Conservation (phyloP, 2,888 invertebrate species). For the Griposia aprilina region DNA sequence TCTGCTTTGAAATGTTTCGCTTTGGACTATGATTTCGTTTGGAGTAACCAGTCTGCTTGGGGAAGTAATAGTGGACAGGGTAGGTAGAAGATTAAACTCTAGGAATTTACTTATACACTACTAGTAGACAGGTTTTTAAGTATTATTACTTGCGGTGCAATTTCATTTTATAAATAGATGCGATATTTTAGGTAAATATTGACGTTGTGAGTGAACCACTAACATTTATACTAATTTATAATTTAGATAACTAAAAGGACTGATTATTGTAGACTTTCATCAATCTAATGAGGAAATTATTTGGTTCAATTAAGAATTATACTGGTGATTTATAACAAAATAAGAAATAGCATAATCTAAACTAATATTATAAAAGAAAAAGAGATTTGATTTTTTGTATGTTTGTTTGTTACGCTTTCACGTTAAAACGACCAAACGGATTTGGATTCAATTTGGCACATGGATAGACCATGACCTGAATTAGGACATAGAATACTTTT, state of each 20-base stretch:
- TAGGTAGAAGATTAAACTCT: background rate
- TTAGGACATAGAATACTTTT: too few species aligned
- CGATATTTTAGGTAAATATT: background rate
- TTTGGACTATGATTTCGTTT: background rate
- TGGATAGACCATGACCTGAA: too few species aligned
- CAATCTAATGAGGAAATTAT: background rate
- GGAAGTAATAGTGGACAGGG: background rate
- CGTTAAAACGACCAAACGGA: too few species aligned
- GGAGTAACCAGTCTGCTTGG: background rate
- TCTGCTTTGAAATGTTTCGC: slow-evolving; percentile 26
- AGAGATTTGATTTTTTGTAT: too few species aligned
- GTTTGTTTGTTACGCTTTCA: too few species aligned
- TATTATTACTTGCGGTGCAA: background rate
- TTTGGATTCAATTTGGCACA: too few species aligned
- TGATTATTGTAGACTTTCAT: background rate
- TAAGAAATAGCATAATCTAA: too few species aligned
- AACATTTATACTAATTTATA: too few species aligned
- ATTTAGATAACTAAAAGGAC: too few species aligned
- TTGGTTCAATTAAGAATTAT: background rate
- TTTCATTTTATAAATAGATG: background rate
- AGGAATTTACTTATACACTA: background rate
- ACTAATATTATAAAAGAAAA: background rate
- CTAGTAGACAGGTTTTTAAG: background rate
- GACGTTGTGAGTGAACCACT: background rate
- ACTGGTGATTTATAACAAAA: background rate